These are phyloP conservation scores for Acrobasis repandana DNA, from an alignment of 2,888 invertebrate species.

Conservation along the genomic window DNA sequence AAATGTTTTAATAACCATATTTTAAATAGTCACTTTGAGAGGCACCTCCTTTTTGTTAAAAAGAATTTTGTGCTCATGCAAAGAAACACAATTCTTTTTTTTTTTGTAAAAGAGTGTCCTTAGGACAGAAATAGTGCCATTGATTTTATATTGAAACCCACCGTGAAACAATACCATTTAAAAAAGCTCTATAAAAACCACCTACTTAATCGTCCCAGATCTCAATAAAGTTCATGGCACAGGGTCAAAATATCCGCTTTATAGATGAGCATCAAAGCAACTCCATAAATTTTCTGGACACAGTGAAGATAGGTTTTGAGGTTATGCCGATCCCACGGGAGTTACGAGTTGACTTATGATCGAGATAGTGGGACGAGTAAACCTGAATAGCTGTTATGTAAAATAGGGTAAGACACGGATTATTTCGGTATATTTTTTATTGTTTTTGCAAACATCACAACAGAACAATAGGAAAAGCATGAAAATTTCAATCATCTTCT, in stretches of 20 bases:
- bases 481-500: too few species aligned
- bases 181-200: not conserved
- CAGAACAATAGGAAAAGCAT: too few species aligned
- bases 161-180: not conserved
- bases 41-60: too few species aligned
- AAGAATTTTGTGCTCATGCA: too few species aligned
- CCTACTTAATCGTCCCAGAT: conserved; percentile 38
- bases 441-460: too few species aligned
- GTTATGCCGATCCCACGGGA: conserved; percentile 11
- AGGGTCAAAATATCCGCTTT: conserved; percentile 53
- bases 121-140: not conserved
- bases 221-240: conserved; percentile 67
- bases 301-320: conserved; percentile 20
- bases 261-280: conserved; percentile 39
- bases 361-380: conserved; percentile 15
- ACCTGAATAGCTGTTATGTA: not conserved
- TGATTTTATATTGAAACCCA: not conserved
- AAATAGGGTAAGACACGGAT: not conserved
- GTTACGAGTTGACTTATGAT: conserved; percentile 14
- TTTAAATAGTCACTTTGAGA: too few species aligned
- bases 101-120: too few species aligned
- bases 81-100: too few species aligned
- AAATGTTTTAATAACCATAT: too few species aligned
- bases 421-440: not conserved
- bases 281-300: conserved; percentile 34